Base-by-base conservation (phyloP, 2,888 invertebrate genomes). In the Hedya salicella region DNA sequence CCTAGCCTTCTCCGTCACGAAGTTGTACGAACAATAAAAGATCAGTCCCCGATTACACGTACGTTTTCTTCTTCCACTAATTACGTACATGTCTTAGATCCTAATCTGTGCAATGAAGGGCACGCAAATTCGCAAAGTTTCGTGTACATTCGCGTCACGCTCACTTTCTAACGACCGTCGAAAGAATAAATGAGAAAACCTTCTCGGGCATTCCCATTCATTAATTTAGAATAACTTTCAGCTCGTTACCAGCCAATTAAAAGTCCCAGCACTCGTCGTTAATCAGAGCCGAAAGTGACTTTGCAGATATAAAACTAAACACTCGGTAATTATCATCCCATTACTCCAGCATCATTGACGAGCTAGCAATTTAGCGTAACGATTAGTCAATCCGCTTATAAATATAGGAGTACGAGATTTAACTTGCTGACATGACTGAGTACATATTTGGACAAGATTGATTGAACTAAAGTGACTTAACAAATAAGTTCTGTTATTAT, bases 151-250 rank as follows among this genome's bases (percentile, higher is more conserved):
- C 40, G 48, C 60, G 60, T 66, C 74, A 78, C 79, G 75, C 75
- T 87, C 82, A 80, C 88, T 89, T 89, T 89, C 88, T 88, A 87
- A 78, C 72, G 75, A 76, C 75, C 74, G 73, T 71, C 74, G 71
- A 78, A 80, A 81, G 78, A 82, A 84, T 83, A 83, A 85, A 81
- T 73, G 75, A 76, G 75, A 78, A 79, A 76, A 77, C 75, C 78
- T 80, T 76, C 76, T 80, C 69, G 72, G 76, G 70, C 77, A 81
- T 80, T 85, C 81, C 77, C 83, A 85, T 80, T 80, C 81, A 85
- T 86, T 88, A 87, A 85, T 87, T 85, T 81, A 81, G 80, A 76
- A 80, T 84, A 86, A 88, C 85, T 88, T 87, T 87, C 83, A 80
- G 82, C 78, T 87, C 77, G 81, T 88, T 84, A 86, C 78, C 70